Evolutionary conservation across 2,113 vertebrate species (phyloP).

Genomic region (Chamaea fasciata): DNA sequence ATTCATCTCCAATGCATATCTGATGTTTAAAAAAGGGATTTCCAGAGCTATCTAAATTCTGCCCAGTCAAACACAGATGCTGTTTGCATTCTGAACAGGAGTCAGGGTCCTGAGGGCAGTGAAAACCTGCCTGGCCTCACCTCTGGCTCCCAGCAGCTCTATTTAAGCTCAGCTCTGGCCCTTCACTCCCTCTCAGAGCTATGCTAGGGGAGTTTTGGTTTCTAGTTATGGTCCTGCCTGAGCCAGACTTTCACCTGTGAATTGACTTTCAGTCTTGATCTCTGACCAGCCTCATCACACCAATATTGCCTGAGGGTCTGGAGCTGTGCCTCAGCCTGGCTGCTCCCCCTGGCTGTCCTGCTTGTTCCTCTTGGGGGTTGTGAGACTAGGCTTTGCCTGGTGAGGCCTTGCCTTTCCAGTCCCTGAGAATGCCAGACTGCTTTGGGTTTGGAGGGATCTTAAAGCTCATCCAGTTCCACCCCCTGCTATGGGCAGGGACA

Average conservation of each 20-base stretch:
- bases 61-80: not conserved
- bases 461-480: accelerated
- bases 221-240: not conserved
- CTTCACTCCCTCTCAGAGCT: not conserved
- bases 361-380: not conserved
- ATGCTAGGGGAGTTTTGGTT: accelerated
- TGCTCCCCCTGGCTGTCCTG: not conserved
- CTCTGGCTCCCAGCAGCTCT: not conserved
- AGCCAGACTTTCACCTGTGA: not conserved
- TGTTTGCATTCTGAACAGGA: not conserved
- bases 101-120: not conserved
- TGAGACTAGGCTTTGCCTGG: not conserved
- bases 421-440: not conserved
- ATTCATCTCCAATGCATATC: not conserved
- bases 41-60: not conserved
- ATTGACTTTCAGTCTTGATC: not conserved
- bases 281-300: not conserved
- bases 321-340: not conserved
- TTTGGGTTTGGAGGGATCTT: not conserved
- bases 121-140: not conserved
- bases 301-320: no score
- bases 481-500: no score
- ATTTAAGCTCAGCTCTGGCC: not conserved
- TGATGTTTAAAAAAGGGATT: not conserved
- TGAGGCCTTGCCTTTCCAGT: not conserved